Conservation (phyloP, 2,797 vertebrate genomes). For the Chrosomus eos region DNA sequence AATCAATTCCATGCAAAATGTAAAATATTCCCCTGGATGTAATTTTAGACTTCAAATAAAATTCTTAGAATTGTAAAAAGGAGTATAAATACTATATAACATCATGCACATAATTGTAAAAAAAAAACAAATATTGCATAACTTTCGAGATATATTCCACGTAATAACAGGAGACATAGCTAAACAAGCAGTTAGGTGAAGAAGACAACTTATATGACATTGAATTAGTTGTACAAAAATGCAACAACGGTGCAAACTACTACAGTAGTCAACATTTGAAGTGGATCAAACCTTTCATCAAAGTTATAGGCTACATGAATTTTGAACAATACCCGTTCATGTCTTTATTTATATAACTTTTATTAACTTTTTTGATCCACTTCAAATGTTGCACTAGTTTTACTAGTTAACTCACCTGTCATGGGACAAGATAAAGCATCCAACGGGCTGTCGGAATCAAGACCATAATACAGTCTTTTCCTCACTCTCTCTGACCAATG, state of each 20-base stretch:
- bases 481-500: conserved; percentile 89
- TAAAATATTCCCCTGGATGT: neutral
- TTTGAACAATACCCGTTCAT: too few species aligned
- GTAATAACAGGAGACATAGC: neutral
- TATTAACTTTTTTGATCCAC: too few species aligned
- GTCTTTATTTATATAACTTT: too few species aligned
- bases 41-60: too few species aligned
- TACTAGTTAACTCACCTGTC: conserved; percentile 79
- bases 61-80: neutral
- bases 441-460: conserved; percentile 86
- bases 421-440: conserved; percentile 94
- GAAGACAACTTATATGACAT: neutral
- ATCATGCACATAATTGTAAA: neutral
- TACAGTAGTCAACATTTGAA: too few species aligned
- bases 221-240: neutral
- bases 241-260: neutral
- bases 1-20: neutral
- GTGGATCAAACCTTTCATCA: too few species aligned
- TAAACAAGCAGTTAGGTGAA: neutral
- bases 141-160: neutral
- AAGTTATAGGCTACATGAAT: too few species aligned
- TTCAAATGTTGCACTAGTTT: neutral
- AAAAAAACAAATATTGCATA: neutral
- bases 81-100: neutral
- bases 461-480: conserved; percentile 93